phyloP scores from a whole-genome alignment of 2,888 invertebrate genomes.

The Acronicta aceris region DNA sequence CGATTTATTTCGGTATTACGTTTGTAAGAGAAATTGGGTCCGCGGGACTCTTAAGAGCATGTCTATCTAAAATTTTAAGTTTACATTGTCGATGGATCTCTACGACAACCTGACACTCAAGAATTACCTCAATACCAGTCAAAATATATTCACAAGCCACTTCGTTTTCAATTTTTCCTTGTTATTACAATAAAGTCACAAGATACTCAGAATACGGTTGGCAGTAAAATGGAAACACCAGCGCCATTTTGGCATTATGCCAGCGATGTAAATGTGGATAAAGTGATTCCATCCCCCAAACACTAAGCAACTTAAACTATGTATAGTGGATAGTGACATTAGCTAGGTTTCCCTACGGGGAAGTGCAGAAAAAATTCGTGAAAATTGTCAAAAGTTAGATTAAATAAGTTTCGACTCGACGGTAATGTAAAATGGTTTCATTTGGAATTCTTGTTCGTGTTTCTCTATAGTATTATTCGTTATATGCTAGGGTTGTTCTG shows the following conservation, averaged over 20 bases:
- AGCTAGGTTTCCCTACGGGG: constrained; percentile 43
- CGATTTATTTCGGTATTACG: no score
- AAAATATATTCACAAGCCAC: constrained; percentile 47
- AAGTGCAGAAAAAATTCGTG: constrained; percentile 59
- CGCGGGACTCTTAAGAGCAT: no score
- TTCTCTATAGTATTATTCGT: constrained; percentile 43
- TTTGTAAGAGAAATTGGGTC: no score
- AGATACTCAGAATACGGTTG: constrained; percentile 56
- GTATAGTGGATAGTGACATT: constrained; percentile 59
- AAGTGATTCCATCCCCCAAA: constrained; percentile 70
- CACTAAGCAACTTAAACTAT: constrained; percentile 67
- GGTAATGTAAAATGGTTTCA: constrained; percentile 60
- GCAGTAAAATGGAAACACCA: constrained; percentile 62
- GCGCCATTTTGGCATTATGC: constrained; percentile 60
- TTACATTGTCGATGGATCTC: constrained; percentile 6
- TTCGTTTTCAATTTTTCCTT: constrained; percentile 58
- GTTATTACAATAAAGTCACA: constrained; percentile 56
- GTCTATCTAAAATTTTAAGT: no score
- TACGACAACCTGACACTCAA: not conserved
- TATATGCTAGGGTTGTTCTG: constrained; percentile 16
- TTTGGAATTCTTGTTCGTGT: constrained; percentile 57
- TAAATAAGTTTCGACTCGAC: constrained; percentile 71
- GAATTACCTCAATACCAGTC: constrained; percentile 17
- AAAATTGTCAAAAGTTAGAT: constrained; percentile 78
- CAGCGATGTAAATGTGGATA: constrained; percentile 71